Percentiles rank a stretch among this genome's conserved stretches.
phyloP scores from a whole-genome alignment of 1,140 invertebrate genomes.

The Trichogramma pretiosum region DNA sequence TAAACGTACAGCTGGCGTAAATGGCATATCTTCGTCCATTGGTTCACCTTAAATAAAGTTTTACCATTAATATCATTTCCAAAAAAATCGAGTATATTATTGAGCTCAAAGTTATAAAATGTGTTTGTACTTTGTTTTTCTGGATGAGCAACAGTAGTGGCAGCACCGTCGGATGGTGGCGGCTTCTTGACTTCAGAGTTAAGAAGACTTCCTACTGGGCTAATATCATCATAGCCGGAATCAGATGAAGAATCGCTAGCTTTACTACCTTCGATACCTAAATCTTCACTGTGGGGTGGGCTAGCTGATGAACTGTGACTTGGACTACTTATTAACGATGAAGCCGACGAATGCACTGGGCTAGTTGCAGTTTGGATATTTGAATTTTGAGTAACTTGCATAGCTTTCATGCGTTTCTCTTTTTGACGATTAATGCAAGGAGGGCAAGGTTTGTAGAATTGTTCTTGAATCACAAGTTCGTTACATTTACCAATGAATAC shows the following conservation, averaged over 20 bases:
- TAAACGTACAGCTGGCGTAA: constrained; percentile 31
- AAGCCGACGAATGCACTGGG: constrained; percentile 35
- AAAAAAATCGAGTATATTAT: not conserved
- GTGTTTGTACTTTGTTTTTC: not conserved
- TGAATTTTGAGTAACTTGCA: no score
- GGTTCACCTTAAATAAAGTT: constrained; percentile 22
- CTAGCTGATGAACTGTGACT: constrained; percentile 37
- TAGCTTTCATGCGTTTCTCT: constrained; percentile 15
- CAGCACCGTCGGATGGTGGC: not conserved
- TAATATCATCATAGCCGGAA: constrained; percentile 55
- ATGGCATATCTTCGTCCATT: constrained; percentile 24
- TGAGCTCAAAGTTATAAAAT: not conserved
- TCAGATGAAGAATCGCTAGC: constrained; percentile 55
- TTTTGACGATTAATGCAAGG: constrained; percentile 33
- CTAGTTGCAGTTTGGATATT: constrained; percentile 22
- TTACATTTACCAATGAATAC: constrained; percentile 60
- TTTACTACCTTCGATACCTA: constrained; percentile 28
- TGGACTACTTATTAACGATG: constrained; percentile 35
- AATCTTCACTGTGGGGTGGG: constrained; percentile 34
- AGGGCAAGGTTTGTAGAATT: constrained; percentile 53
- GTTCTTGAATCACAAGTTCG: constrained; percentile 57
- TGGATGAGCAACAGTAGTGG: constrained; percentile 1
- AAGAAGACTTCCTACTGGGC: constrained; percentile 38
- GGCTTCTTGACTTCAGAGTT: constrained; percentile 12
- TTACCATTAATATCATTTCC: not conserved